A percentile compares a stretch with the other conserved stretches of the same genome.
phyloP scores from a whole-genome alignment of 2,888 invertebrate genomes.

The Galerucella calmariensis region DNA sequence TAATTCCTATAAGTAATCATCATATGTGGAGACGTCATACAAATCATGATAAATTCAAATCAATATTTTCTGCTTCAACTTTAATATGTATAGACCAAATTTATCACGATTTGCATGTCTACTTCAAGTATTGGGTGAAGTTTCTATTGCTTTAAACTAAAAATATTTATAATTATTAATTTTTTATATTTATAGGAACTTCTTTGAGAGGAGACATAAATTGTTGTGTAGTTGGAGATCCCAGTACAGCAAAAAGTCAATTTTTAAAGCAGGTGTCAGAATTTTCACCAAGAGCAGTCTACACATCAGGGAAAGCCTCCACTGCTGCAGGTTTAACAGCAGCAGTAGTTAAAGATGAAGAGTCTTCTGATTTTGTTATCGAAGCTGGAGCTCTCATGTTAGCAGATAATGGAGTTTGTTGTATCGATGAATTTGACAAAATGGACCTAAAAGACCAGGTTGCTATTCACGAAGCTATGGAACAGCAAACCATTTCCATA shows the following conservation, averaged over 20 bases:
- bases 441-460: slow-evolving; percentile 97
- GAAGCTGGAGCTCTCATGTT: slow-evolving; percentile 99
- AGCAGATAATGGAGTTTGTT: slow-evolving; percentile 98
- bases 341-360: slow-evolving; percentile 97
- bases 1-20: too few relatives aligned
- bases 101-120: too few relatives aligned
- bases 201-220: slow-evolving; percentile 96
- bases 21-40: too few relatives aligned
- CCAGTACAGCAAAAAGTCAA: slow-evolving; percentile 98
- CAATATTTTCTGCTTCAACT: too few relatives aligned
- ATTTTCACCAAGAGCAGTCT: slow-evolving; percentile 95
- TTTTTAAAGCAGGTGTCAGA: slow-evolving; percentile 94
- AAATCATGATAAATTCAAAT: too few relatives aligned
- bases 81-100: too few relatives aligned
- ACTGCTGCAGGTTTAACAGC: slow-evolving; percentile 98
- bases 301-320: slow-evolving; percentile 97
- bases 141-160: too few relatives aligned
- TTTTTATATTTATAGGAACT: slow-evolving; percentile 65
- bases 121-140: too few relatives aligned
- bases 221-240: slow-evolving; percentile 98
- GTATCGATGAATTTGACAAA: slow-evolving; percentile 99
- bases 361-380: slow-evolving; percentile 98
- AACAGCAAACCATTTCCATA: slow-evolving; percentile 98
- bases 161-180: background rate
- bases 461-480: slow-evolving; percentile 99